Evolutionary conservation across 2,797 vertebrate species (phyloP).

Genomic region (Crenichthys baileyi): DNA sequence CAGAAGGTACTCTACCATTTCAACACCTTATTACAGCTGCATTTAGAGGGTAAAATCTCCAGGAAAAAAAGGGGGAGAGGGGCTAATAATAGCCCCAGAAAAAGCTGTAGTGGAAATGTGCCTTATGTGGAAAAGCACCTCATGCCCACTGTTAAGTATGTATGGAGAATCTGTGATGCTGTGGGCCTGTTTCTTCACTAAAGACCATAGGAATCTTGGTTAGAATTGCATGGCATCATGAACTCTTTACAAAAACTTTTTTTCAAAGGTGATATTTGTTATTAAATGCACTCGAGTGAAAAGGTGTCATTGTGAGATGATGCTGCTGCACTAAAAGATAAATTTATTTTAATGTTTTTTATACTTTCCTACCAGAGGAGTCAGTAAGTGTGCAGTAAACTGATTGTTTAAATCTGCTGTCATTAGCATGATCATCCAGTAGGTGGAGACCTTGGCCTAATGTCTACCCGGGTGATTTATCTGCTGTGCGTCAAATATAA

Average conservation of each 20-base stretch:
- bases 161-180: not conserved
- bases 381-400: not conserved
- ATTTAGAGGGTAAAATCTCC: not conserved
- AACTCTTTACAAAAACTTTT: not conserved
- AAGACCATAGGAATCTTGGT: not conserved
- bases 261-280: not conserved
- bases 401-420: not conserved
- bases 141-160: not conserved
- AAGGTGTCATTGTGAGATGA: not conserved
- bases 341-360: not conserved
- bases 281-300: not conserved
- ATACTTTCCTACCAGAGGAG: not conserved
- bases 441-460: slow-evolving; percentile 67
- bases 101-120: not conserved
- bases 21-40: not conserved
- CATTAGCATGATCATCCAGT: slow-evolving; percentile 55
- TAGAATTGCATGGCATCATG: not conserved
- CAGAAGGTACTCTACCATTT: slow-evolving; percentile 87
- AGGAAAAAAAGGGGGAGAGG: not conserved
- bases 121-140: too few species aligned
- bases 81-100: too few species aligned
- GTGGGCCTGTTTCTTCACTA: not conserved
- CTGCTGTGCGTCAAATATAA: not conserved
- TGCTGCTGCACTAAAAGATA: not conserved
- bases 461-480: not conserved